Evolutionary conservation across 2,797 vertebrate genomes (phyloP), one percentile per base, ranked within the genome.

Genomic region (Ptychadena robeensis): DNA sequence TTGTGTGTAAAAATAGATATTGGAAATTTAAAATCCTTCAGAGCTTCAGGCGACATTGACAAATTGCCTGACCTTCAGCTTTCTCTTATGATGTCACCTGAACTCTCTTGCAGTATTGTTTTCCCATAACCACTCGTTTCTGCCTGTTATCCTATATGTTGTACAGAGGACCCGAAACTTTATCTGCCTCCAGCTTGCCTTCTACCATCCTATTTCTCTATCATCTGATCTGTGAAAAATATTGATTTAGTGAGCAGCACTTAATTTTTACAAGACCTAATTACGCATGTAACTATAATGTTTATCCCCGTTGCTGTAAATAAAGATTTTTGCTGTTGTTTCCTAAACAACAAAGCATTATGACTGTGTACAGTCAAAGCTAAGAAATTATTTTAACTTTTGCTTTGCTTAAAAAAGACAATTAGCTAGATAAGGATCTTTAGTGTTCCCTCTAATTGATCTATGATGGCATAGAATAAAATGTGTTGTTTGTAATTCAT

Each of bases 131-230:
- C 73, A 68, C 66, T 85, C 78, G 35, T 85, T 76, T 30, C 34
- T 65, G 66, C 37, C 78, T 85, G 83, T 85, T 85, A 81, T 76
- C 80, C 83, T 80, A 85, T 85, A 85, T 80, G 78, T 85, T 85
- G 70, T 85, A 85, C 83, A 85, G 74, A 74, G 65, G 78, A 66
- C 53, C 27, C 38, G 83, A 80, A 85, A 85, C 59, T 44, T 76
- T 76, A 85, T 85, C 83, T 79, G 35, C 63, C 75, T 85, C 57
- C 71, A 69, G 70, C 73, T 67, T 64, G 40, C 70, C 34, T 74
- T 74, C 69, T 25, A 70, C 65, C 65, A 28, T 80, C 69, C 74
- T 80, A 71, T 75, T 80, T 81, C 72, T 75, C 34, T 48, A 70
- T 76, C 76, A 85, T 76, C 31, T 84, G 77, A 84, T 84, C 71